Percentiles rank a stretch among this genome's conserved stretches.
Conservation (phyloP, 2,113 vertebrate species). For the Pelodiscus sinensis region DNA sequence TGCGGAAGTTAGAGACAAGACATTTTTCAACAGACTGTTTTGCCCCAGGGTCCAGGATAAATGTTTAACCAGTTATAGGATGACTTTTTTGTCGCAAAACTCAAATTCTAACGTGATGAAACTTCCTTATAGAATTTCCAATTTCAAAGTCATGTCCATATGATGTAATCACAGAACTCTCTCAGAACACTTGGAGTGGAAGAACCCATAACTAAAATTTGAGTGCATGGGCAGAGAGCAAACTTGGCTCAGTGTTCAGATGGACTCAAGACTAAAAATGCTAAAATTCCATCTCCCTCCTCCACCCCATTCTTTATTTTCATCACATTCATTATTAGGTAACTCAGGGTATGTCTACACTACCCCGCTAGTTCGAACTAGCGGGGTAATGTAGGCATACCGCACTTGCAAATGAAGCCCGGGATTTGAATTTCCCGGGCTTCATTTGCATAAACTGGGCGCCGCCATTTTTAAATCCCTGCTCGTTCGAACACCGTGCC, state of each 20-base stretch:
- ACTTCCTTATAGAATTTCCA: not conserved
- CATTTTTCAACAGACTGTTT: not conserved
- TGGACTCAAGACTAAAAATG: not conserved
- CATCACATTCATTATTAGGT: not conserved
- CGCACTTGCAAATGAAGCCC: too few relatives aligned
- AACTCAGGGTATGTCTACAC: too few relatives aligned
- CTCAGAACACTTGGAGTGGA: not conserved
- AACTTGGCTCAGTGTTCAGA: not conserved
- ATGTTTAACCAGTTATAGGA: not conserved
- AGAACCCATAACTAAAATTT: not conserved
- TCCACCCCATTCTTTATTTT: not conserved
- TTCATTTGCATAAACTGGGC: too few relatives aligned
- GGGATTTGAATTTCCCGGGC: too few relatives aligned
- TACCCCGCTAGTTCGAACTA: too few relatives aligned
- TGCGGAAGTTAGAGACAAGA: not conserved
- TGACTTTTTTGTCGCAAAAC: too few relatives aligned
- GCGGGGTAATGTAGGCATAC: too few relatives aligned
- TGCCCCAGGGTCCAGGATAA: not conserved
- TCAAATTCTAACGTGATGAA: not conserved
- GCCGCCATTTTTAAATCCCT: too few relatives aligned
- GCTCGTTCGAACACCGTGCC: too few relatives aligned
- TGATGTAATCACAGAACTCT: not conserved
- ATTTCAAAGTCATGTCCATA: not conserved
- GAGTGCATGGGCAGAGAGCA: not conserved
- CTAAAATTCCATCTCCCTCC: not conserved